phyloP scores from a whole-genome alignment of 1,140 invertebrate species.

The Hermetia illucens region DNA sequence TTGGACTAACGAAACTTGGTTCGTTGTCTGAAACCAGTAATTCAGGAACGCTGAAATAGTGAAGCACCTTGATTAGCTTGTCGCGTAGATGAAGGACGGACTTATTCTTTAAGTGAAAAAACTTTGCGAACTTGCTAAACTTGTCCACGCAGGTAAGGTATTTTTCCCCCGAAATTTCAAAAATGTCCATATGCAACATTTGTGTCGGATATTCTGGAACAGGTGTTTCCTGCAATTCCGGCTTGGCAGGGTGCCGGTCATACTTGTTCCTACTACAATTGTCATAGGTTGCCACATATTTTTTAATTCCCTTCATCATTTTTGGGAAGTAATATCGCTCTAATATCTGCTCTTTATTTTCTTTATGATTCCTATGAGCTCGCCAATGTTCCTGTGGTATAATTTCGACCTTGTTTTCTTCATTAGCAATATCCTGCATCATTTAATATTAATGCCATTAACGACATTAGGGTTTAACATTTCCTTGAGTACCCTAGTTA shows the following conservation, averaged over 20 bases:
- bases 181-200: constrained; percentile 2
- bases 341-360: too few relatives aligned
- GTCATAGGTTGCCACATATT: background rate
- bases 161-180: background rate
- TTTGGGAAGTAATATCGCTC: too few relatives aligned
- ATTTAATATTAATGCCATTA: too few relatives aligned
- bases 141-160: constrained; percentile 1
- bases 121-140: constrained; percentile 2
- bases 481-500: too few relatives aligned
- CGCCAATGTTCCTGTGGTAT: too few relatives aligned
- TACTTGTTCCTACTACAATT: constrained; percentile 2
- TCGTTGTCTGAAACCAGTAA: background rate
- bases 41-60: background rate
- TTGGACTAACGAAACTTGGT: background rate
- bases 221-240: background rate
- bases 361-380: too few relatives aligned
- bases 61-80: background rate
- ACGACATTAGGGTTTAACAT: too few relatives aligned
- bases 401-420: too few relatives aligned
- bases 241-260: constrained; percentile 2
- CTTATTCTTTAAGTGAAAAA: background rate
- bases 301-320: too few relatives aligned
- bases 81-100: background rate
- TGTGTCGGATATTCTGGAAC: constrained; percentile 2
- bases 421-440: too few relatives aligned